Evolutionary conservation across 2,888 invertebrate genomes (phyloP).

Genomic region (Chouioia cunea): DNA sequence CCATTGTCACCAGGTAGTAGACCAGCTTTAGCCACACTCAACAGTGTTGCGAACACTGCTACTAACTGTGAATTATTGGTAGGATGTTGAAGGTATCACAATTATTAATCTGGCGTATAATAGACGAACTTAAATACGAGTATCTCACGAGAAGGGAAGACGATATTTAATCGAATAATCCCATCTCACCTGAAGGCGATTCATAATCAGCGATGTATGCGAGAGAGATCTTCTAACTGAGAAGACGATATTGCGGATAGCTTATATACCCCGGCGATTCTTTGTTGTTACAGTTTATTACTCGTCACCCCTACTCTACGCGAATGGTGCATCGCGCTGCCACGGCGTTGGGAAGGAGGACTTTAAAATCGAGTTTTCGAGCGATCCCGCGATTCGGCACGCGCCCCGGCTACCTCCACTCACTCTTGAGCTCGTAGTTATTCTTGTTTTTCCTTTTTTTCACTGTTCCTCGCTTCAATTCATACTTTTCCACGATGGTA

Average conservation of each 20-base stretch:
- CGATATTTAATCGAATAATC: not conserved
- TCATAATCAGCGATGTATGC: slow-evolving; percentile 60
- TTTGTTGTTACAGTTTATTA: slow-evolving; percentile 64
- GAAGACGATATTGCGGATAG: slow-evolving; percentile 58
- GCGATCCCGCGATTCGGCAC: slow-evolving; percentile 2
- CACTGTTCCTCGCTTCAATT: no score
- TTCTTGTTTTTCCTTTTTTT: no score
- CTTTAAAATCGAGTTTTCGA: slow-evolving; percentile 22
- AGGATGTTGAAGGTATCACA: not conserved
- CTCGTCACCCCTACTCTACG: not conserved
- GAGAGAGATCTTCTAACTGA: slow-evolving; percentile 61
- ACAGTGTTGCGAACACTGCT: no score
- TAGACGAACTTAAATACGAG: no score
- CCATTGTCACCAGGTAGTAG: slow-evolving; percentile 24
- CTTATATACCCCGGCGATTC: slow-evolving; percentile 64
- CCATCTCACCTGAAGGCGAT: slow-evolving; percentile 60
- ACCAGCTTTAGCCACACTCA: slow-evolving; percentile 1
- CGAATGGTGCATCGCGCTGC: no score
- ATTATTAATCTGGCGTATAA: no score
- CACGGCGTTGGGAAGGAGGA: not conserved
- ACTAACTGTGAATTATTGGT: no score
- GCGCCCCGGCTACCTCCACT: not conserved
- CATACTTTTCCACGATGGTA: no score
- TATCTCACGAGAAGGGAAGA: no score
- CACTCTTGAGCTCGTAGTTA: not conserved